Evolutionary conservation across 2,797 vertebrate species (phyloP).

Genomic region (Alauda arvensis): DNA sequence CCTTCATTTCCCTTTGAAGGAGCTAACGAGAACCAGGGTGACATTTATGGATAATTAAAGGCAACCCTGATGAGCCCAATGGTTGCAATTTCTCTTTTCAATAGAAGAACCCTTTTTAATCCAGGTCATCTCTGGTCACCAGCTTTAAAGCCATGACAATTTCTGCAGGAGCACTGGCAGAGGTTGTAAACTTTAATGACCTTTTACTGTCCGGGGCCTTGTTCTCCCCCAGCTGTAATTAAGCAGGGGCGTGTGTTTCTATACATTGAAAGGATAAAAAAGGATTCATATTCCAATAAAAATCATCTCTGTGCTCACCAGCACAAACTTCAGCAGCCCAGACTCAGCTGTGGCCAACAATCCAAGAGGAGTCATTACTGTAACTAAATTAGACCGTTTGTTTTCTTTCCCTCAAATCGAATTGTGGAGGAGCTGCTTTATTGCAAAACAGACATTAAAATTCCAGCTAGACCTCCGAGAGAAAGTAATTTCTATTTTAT

Average conservation of each 20-base stretch:
- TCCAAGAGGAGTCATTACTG: slow-evolving; percentile 76
- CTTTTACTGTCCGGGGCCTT: slow-evolving; percentile 17
- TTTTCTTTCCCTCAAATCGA: slow-evolving; percentile 79
- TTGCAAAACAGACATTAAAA: slow-evolving; percentile 84
- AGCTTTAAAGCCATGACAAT: slow-evolving; percentile 60
- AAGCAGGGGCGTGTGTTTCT: not conserved
- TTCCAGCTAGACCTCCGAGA: slow-evolving; percentile 82
- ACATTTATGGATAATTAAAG: slow-evolving; percentile 63
- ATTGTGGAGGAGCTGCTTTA: slow-evolving; percentile 80
- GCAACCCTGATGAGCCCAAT: not conserved
- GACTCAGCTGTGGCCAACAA: slow-evolving; percentile 61
- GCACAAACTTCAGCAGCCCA: slow-evolving; percentile 47
- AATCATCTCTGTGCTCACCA: slow-evolving; percentile 50
- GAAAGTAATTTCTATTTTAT: slow-evolving; percentile 86
- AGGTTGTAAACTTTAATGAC: slow-evolving; percentile 61
- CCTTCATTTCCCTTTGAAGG: not conserved
- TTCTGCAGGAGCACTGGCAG: slow-evolving; percentile 55
- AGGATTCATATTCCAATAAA: slow-evolving; percentile 65
- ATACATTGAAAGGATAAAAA: slow-evolving; percentile 33
- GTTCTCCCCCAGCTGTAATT: slow-evolving; percentile 50
- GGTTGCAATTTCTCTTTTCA: not conserved
- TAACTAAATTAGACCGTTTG: slow-evolving; percentile 82
- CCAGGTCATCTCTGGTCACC: slow-evolving; percentile 51
- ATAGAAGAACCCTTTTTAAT: slow-evolving; percentile 36
- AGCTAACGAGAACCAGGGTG: slow-evolving; percentile 16